Conservation (phyloP, 2,113 vertebrate species). For the rabbit (Oryctolagus cuniculus) region DNA sequence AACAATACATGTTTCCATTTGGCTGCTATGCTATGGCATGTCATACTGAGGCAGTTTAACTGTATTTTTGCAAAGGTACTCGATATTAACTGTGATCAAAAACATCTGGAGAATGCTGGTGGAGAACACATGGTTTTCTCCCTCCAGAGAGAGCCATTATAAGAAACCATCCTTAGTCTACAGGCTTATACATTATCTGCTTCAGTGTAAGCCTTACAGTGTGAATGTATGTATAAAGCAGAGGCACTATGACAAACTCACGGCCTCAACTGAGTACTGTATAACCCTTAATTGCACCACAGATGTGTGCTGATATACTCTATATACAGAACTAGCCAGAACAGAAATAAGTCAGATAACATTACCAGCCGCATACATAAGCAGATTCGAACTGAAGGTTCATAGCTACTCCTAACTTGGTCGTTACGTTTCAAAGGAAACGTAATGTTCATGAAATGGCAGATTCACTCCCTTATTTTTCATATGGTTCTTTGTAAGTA, state of each 20-base stretch:
- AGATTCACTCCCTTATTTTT: conserved; percentile 65
- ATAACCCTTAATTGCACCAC: neutral
- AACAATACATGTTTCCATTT: conserved; percentile 75
- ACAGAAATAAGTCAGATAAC: conserved; percentile 57
- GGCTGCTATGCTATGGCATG: conserved; percentile 50
- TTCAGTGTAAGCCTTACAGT: neutral
- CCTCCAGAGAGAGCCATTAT: conserved; percentile 58
- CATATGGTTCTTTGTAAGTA: conserved; percentile 71
- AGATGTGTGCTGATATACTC: conserved; percentile 26
- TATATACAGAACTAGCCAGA: neutral
- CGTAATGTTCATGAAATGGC: conserved; percentile 46
- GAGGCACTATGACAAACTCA: neutral
- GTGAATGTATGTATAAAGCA: neutral
- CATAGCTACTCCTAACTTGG: conserved; percentile 59
- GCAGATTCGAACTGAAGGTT: conserved; percentile 59
- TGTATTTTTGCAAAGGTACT: conserved; percentile 66
- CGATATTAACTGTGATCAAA: conserved; percentile 59
- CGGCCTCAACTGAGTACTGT: neutral
- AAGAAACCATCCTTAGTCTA: conserved; percentile 28
- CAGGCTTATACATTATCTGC: neutral
- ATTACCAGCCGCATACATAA: conserved; percentile 44
- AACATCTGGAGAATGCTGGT: neutral
- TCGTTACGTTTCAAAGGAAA: conserved; percentile 74
- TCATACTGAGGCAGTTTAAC: conserved; percentile 43
- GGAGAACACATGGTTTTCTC: conserved; percentile 30